Conservation (phyloP, 2,113 vertebrate genomes). For the Pseudopipra pipra region DNA sequence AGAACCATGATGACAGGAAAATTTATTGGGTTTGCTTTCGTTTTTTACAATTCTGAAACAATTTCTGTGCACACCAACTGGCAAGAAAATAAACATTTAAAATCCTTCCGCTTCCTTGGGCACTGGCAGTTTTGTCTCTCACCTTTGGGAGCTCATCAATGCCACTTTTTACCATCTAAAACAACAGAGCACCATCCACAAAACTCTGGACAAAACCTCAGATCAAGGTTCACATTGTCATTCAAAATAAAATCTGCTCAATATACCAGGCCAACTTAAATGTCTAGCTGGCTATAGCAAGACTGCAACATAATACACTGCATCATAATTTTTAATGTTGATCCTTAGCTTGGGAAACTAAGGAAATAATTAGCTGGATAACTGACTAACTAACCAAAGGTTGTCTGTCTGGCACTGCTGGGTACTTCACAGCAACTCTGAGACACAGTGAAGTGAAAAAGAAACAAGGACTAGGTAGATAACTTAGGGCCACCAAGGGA, state of each 20-base stretch:
- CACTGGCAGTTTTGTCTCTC: neutral
- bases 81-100: neutral
- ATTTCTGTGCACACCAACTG: neutral
- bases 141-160: neutral
- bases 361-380: slow-evolving; percentile 22
- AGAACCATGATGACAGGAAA: neutral
- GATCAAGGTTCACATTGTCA: neutral
- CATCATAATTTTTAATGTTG: neutral
- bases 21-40: neutral
- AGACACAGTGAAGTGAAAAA: neutral
- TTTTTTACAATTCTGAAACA: neutral
- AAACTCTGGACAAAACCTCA: neutral
- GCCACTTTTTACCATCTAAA: neutral
- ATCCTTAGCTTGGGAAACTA: neutral
- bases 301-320: neutral
- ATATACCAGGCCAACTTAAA: slow-evolving; percentile 58
- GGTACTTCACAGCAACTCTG: neutral
- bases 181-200: neutral
- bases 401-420: neutral
- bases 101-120: neutral
- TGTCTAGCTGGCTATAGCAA: slow-evolving; percentile 64
- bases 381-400: neutral
- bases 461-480: neutral
- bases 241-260: neutral
- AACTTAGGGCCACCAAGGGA: neutral